Evolutionary conservation across 2,113 vertebrate species (phyloP).

Genomic region (Xyliphius kryptos): DNA sequence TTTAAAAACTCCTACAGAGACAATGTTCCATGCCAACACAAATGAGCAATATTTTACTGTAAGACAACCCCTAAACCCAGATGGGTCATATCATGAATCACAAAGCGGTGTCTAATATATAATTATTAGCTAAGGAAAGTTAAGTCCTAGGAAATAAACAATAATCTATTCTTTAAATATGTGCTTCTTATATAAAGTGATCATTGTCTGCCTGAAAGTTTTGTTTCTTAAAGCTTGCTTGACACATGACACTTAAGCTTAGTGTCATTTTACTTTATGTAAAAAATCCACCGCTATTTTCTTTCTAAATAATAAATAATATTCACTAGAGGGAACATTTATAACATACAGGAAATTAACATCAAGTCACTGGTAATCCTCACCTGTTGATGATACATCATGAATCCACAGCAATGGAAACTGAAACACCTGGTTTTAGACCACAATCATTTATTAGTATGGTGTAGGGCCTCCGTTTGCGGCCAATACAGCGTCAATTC

Average conservation of each 20-base stretch:
- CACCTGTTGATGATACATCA: not conserved
- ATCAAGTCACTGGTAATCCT: not conserved
- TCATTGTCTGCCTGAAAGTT: not conserved
- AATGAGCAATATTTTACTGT: constrained; percentile 19
- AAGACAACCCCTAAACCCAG: constrained; percentile 6
- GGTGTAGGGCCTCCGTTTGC: too few relatives aligned
- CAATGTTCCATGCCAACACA: not conserved
- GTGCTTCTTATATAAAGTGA: not conserved
- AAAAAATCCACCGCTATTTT: not conserved
- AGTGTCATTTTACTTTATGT: not conserved
- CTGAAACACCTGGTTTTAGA: too few relatives aligned
- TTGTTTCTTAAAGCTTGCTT: constrained; percentile 2
- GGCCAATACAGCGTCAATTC: too few relatives aligned
- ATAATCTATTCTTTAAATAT: not conserved
- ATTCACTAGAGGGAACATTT: too few relatives aligned
- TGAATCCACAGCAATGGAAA: too few relatives aligned
- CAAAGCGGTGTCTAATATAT: not conserved
- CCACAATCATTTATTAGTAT: too few relatives aligned
- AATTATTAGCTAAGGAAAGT: not conserved
- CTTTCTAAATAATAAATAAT: not conserved
- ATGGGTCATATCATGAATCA: constrained; percentile 7
- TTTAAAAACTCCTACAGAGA: not conserved
- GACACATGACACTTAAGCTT: not conserved
- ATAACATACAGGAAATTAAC: not conserved
- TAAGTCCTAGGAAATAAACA: constrained; percentile 4